Base-by-base conservation (phyloP, 2,113 vertebrate species). In the Carassius carassius region DNA sequence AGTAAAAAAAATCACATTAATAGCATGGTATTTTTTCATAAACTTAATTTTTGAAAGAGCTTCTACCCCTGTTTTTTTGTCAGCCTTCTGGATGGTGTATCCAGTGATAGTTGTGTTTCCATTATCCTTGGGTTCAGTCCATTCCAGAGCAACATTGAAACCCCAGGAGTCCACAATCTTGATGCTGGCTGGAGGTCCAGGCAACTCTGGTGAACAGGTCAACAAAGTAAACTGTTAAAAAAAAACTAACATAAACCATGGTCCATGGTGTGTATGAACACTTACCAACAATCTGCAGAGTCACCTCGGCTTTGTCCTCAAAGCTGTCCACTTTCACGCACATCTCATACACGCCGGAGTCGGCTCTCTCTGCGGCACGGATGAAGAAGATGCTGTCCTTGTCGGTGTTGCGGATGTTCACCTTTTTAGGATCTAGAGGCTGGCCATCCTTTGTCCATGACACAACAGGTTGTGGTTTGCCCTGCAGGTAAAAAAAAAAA, bases 351-450 rank as follows among this genome's bases (percentile, higher is more conserved):
- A 92, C 92, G 44, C 98, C 98, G 0, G 98, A 99, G 92, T 99
- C 97, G 0, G 85, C 84, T 4, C 97, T 95, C 86, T 96, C 95
- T 0, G 95, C 80, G 0, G 91, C 25, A 5, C 98, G 97, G 91
- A 99, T 97, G 88, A 99, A 99, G 88, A 99, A 92, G 93, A 99
- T 96, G 90, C 96, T 96, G 94, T 99, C 97, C 78, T 35, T 94
- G 0, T 96, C 94, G 0, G 92, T 94, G 17, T 86, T 97, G 75
- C 93, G 96, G 86, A 98, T 86, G 49, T 92, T 96, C 83, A 97
- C 91, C 79, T 87, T 94, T 88, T 93, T 95, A 47, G 87, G 87
- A 91, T 99, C 96, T 91, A 98, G 72, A 14, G 96, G 90, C 19
- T 94, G 88, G 8, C 94, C 95, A 0, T 92, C 90, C 92, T 98